phyloP scores from a whole-genome alignment of 2,797 vertebrate species.

The Lutjanus campechanus region DNA sequence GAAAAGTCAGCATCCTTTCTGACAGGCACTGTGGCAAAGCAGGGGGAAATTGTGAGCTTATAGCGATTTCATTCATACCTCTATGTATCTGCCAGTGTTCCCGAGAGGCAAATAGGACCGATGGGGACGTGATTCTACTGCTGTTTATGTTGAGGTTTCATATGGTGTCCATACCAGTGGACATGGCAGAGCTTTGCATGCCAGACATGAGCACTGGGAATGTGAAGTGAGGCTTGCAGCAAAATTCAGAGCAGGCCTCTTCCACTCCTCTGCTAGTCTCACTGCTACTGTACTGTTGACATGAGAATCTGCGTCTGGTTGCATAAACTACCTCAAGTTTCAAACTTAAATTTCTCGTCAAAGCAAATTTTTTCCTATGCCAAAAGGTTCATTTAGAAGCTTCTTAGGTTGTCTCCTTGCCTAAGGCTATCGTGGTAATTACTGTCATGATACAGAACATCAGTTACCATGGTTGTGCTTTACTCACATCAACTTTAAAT shows the following conservation, averaged over 20 bases:
- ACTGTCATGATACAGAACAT: too few relatives aligned
- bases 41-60: conserved; percentile 71
- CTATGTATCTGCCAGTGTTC: conserved; percentile 50
- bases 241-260: conserved; percentile 14
- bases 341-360: too few relatives aligned
- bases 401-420: too few relatives aligned
- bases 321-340: neutral
- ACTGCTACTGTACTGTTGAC: neutral
- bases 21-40: conserved; percentile 41
- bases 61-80: conserved; percentile 54
- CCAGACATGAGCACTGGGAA: conserved; percentile 5
- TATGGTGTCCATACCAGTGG: conserved; percentile 60
- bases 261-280: neutral
- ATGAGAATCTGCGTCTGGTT: neutral
- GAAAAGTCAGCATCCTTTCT: conserved; percentile 53
- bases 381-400: too few relatives aligned
- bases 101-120: conserved; percentile 29
- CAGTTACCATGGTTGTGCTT: too few relatives aligned
- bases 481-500: too few relatives aligned
- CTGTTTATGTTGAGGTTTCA: conserved; percentile 55
- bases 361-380: too few relatives aligned
- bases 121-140: conserved; percentile 36
- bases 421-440: too few relatives aligned
- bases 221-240: neutral
- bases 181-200: conserved; percentile 38